A percentile compares a stretch with the other conserved stretches of the same genome.
These are phyloP conservation scores for Rambutsinella grinnellia DNA, from an alignment of 2,888 invertebrate genomes.

Conservation along the genomic window DNA sequence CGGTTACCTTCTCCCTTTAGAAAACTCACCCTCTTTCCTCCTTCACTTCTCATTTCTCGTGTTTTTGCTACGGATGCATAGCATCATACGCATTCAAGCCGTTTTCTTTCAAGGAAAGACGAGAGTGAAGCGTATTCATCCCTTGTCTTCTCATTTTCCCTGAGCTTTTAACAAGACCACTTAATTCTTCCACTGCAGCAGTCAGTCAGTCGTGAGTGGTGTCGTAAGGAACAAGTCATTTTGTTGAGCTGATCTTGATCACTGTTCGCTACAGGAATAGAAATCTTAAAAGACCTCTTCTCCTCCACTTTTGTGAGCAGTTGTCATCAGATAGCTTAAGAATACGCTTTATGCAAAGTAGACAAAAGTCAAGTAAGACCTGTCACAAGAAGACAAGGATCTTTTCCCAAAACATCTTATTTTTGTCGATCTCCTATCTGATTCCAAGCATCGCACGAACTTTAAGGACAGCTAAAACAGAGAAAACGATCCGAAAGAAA, in stretches of 20 bases:
- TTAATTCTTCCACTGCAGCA: conserved; percentile 36
- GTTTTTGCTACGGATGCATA: background rate
- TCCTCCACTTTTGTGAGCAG: background rate
- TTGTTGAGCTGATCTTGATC: background rate
- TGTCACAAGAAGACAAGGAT: background rate
- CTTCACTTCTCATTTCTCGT: background rate
- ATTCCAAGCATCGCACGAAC: too few relatives aligned
- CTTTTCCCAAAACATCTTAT: background rate
- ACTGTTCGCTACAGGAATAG: background rate
- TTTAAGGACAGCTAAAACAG: too few relatives aligned
- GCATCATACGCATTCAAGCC: background rate
- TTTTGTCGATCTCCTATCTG: too few relatives aligned
- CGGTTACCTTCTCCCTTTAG: background rate
- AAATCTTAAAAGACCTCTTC: background rate
- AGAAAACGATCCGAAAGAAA: too few relatives aligned
- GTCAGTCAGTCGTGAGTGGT: conserved; percentile 50
- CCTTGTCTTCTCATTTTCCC: conserved; percentile 41
- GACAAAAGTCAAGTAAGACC: background rate
- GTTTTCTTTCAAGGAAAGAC: background rate
- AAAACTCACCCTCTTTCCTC: conserved; percentile 14
- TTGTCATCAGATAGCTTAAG: background rate
- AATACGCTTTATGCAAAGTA: background rate
- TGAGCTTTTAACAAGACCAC: conserved; percentile 50
- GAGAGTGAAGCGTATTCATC: conserved; percentile 46
- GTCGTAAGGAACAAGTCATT: conserved; percentile 46